Percentiles rank a stretch among this genome's conserved stretches.
phyloP scores from a whole-genome alignment of 1,140 invertebrate genomes.

The Oryzaephilus surinamensis region DNA sequence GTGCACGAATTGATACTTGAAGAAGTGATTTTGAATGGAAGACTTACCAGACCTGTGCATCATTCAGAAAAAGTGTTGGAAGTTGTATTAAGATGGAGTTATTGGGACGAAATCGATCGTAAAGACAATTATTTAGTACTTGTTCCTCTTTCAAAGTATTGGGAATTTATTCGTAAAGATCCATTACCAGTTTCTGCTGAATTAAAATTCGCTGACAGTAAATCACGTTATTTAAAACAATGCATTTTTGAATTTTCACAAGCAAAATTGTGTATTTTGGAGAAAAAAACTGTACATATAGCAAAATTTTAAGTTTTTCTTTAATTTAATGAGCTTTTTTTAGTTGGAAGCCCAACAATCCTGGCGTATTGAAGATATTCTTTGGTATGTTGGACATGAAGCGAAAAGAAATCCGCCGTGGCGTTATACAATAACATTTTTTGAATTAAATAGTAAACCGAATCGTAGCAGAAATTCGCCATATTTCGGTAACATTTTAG shows the following conservation, averaged over 20 bases:
- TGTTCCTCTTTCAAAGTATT: constrained; percentile 41
- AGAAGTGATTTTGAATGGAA: constrained; percentile 62
- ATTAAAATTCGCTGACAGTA: constrained; percentile 65
- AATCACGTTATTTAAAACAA: constrained; percentile 62
- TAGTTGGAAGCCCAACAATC: constrained; percentile 52
- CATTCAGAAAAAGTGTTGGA: constrained; percentile 64
- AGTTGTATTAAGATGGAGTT: constrained; percentile 62
- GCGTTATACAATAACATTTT: constrained; percentile 68
- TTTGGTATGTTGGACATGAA: constrained; percentile 76
- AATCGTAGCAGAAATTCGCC: constrained; percentile 61
- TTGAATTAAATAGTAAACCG: constrained; percentile 53
- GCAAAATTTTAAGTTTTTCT: too few species aligned
- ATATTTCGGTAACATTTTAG: constrained; percentile 67
- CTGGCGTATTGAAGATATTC: constrained; percentile 67
- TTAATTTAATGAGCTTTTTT: constrained; percentile 16
- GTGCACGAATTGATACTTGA: constrained; percentile 58
- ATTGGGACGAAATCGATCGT: constrained; percentile 71
- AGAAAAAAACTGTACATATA: constrained; percentile 57
- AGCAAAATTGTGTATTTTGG: constrained; percentile 66
- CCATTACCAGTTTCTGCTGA: constrained; percentile 53
- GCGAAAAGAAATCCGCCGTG: constrained; percentile 66
- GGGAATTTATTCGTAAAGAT: constrained; percentile 39
- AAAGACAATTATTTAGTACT: constrained; percentile 73
- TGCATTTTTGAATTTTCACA: constrained; percentile 70
- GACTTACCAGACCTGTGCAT: constrained; percentile 64